Percentiles rank a stretch among this genome's conserved stretches.
phyloP scores from a whole-genome alignment of 2,888 invertebrate genomes.

The Autographa pulchrina region DNA sequence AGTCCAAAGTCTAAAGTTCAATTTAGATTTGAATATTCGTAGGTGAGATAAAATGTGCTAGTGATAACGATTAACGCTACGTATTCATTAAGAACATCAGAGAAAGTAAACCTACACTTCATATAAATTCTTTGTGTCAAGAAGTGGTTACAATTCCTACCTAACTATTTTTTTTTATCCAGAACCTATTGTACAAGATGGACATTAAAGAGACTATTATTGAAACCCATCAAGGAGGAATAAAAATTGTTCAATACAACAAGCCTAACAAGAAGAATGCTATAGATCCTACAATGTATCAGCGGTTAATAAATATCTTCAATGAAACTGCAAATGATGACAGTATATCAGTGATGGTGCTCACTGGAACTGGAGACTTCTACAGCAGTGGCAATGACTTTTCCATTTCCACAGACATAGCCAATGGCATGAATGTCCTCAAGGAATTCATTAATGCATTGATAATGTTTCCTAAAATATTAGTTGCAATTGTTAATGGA shows the following conservation, averaged over 20 bases:
- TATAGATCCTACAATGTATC: slow-evolving; percentile 91
- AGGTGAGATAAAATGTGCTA: no score
- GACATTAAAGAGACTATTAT: slow-evolving; percentile 67
- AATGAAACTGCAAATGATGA: slow-evolving; percentile 92
- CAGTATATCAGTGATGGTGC: slow-evolving; percentile 91
- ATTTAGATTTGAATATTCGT: no score
- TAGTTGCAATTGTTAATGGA: slow-evolving; percentile 97
- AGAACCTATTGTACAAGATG: slow-evolving; percentile 41
- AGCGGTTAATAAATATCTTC: slow-evolving; percentile 90
- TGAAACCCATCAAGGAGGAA: slow-evolving; percentile 68
- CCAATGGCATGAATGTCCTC: slow-evolving; percentile 66
- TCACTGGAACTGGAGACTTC: slow-evolving; percentile 95
- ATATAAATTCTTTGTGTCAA: no score
- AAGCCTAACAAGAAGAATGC: slow-evolving; percentile 95
- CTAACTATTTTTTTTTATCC: no score
- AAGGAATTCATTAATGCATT: slow-evolving; percentile 93
- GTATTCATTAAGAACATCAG: no score
- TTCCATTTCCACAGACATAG: slow-evolving; percentile 47
- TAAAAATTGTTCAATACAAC: slow-evolving; percentile 91
- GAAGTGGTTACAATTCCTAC: no score
- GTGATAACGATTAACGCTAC: no score
- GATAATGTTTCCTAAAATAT: slow-evolving; percentile 96
- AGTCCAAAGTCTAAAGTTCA: no score
- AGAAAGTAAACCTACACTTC: no score
- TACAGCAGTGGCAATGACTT: slow-evolving; percentile 96